These are phyloP conservation scores for Andrena haemorrhoa DNA, from an alignment of 2,888 invertebrate species.

Conservation along the genomic window DNA sequence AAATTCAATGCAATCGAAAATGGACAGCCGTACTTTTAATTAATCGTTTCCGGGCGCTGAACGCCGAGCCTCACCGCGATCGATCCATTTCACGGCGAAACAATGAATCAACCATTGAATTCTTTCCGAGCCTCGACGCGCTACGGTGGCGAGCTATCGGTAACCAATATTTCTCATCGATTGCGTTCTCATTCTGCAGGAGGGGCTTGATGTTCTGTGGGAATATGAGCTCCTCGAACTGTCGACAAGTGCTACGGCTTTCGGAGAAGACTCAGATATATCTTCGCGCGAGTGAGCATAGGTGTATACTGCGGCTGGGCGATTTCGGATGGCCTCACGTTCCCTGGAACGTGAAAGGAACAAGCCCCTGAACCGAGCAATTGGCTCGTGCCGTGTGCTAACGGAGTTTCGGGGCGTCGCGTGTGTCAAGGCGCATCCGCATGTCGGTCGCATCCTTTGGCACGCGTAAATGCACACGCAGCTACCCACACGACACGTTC, in stretches of 20 bases:
- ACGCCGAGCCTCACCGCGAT: slow-evolving; percentile 1
- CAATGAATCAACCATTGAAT: neutral
- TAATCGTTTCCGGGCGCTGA: slow-evolving; percentile 9
- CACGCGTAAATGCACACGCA: slow-evolving; percentile 64
- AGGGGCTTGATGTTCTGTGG: neutral
- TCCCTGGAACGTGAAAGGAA: slow-evolving; percentile 64
- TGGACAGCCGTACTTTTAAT: slow-evolving; percentile 11
- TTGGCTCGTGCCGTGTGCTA: slow-evolving; percentile 48
- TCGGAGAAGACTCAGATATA: neutral
- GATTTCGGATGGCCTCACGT: slow-evolving; percentile 50
- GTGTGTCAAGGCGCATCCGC: slow-evolving; percentile 65
- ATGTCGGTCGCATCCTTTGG: slow-evolving; percentile 64
- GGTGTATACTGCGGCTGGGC: slow-evolving; percentile 9
- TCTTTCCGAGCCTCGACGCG: neutral
- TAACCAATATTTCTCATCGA: neutral
- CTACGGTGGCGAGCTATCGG: neutral
- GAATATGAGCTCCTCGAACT: neutral
- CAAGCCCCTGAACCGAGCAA: slow-evolving; percentile 34
- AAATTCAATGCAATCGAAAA: slow-evolving; percentile 23
- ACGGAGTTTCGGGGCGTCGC: slow-evolving; percentile 54
- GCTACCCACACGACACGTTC: slow-evolving; percentile 57
- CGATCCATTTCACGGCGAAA: neutral
- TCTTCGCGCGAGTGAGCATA: neutral
- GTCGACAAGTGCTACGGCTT: no score
- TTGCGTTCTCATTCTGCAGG: neutral